These are phyloP conservation scores for Cancer borealis DNA, from an alignment of 2,888 invertebrate genomes.

Conservation along the genomic window DNA sequence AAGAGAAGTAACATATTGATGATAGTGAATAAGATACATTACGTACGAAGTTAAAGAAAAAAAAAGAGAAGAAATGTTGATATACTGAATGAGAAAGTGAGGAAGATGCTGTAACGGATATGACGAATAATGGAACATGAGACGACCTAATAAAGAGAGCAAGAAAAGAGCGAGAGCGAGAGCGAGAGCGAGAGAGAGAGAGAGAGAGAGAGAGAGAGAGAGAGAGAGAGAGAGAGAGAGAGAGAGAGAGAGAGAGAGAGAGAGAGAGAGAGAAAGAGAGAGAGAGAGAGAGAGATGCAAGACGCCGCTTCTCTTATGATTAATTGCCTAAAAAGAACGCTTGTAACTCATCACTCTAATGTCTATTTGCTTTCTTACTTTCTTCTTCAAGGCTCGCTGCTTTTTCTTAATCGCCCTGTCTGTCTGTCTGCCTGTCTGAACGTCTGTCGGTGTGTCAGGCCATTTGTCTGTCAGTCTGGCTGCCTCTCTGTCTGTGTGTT, in stretches of 20 bases:
- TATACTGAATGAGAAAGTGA: background rate
- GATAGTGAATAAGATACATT: background rate
- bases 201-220: background rate
- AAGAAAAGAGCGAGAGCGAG: background rate
- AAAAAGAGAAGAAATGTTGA: background rate
- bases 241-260: background rate
- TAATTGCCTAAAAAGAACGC: constrained; percentile 56
- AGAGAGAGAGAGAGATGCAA: constrained; percentile 16
- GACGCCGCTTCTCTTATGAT: constrained; percentile 53
- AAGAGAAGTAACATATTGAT: background rate
- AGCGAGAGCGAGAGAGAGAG: background rate
- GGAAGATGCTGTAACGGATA: background rate
- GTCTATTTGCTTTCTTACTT: constrained; percentile 66
- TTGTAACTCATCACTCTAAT: constrained; percentile 62
- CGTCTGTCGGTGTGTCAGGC: constrained; percentile 7
- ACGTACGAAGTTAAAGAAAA: background rate
- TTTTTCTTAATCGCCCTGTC: constrained; percentile 56
- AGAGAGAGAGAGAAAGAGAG: background rate
- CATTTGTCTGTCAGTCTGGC: background rate
- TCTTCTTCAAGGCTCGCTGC: constrained; percentile 53
- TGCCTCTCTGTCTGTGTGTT: background rate
- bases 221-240: background rate
- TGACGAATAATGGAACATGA: background rate
- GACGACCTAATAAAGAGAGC: background rate
- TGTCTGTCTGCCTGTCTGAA: constrained; percentile 54